phyloP scores from a whole-genome alignment of 2,797 vertebrate species.

The Neomorphus geoffroyi region DNA sequence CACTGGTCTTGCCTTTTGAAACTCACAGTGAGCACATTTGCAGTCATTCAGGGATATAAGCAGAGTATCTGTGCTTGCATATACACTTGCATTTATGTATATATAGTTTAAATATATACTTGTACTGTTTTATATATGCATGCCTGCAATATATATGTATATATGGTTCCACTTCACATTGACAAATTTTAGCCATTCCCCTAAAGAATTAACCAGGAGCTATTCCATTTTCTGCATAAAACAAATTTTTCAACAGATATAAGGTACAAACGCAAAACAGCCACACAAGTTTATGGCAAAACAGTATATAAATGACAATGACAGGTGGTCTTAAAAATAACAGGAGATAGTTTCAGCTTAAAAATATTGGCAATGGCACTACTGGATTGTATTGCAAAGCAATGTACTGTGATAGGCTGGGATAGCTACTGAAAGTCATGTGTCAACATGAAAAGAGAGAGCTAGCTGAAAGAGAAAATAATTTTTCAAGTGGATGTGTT shows the following conservation, averaged over 20 bases:
- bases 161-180: background rate
- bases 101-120: background rate
- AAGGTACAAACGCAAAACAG: background rate
- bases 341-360: background rate
- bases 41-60: background rate
- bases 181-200: background rate
- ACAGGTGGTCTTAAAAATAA: background rate
- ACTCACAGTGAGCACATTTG: background rate
- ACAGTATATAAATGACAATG: background rate
- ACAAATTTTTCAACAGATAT: background rate
- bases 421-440: background rate
- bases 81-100: background rate
- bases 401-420: background rate
- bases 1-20: background rate
- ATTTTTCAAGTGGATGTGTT: background rate
- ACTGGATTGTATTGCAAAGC: background rate
- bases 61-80: background rate
- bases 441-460: background rate
- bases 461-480: background rate
- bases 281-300: background rate
- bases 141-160: rapidly evolving
- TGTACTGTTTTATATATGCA: background rate
- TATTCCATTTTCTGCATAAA: background rate
- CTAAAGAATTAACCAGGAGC: background rate
- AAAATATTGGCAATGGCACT: background rate